A percentile compares a stretch with the other conserved stretches of the same genome.
Evolutionary conservation across 2,888 invertebrate species (phyloP).

Genomic region (Cerastoderma edule): DNA sequence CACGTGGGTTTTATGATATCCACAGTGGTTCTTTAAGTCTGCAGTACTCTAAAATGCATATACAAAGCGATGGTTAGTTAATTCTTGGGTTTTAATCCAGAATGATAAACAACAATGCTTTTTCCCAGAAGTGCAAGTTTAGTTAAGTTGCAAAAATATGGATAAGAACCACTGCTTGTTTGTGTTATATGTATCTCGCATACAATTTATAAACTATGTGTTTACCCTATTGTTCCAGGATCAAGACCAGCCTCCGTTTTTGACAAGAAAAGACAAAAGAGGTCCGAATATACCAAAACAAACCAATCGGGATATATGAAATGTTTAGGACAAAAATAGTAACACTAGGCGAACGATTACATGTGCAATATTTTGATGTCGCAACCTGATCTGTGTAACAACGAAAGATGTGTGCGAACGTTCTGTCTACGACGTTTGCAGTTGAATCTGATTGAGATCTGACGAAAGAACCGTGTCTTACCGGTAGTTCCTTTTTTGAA

Average conservation of each 20-base stretch:
- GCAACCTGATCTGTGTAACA: too few relatives aligned
- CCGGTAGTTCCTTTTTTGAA: too few relatives aligned
- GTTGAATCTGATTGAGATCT: too few relatives aligned
- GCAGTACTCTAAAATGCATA: too few relatives aligned
- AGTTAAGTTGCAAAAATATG: neutral
- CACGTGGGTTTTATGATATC: too few relatives aligned
- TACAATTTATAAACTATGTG: neutral
- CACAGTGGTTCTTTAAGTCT: too few relatives aligned
- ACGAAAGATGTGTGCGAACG: too few relatives aligned
- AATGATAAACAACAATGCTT: too few relatives aligned
- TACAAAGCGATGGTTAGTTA: neutral
- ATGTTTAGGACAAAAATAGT: constrained; percentile 77
- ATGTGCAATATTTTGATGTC: too few relatives aligned
- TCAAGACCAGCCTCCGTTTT: constrained; percentile 81
- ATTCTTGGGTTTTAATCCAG: neutral
- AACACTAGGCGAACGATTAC: too few relatives aligned
- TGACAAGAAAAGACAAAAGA: constrained; percentile 79
- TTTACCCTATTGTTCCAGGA: constrained; percentile 37
- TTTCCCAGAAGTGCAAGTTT: neutral
- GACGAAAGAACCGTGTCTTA: too few relatives aligned
- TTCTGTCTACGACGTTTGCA: too few relatives aligned
- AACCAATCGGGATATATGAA: constrained; percentile 71
- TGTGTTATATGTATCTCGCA: neutral
- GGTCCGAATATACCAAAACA: constrained; percentile 77
- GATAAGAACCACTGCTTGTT: neutral